Evolutionary conservation across 2,888 invertebrate species (phyloP), one percentile per base, ranked within the genome.

Genomic region (Phasia obesa): DNA sequence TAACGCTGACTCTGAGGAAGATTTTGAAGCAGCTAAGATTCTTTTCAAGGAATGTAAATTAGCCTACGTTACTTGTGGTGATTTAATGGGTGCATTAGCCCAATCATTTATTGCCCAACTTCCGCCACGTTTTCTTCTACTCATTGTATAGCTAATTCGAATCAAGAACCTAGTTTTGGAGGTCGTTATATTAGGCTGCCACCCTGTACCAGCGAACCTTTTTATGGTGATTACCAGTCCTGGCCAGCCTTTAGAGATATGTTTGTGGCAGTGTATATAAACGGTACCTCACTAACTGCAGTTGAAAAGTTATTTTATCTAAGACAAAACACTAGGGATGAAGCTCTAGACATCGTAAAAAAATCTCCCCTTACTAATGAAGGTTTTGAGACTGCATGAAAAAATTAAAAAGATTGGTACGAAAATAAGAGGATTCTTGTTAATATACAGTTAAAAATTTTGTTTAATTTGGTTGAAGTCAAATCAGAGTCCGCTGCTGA

Each of bases 341-440:
- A 55, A 4, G 55, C 55, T 7, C 9, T 27, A n/a, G 15, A 27
- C 4, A 55, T 55, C 7, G 27, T 55, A 0, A 55, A 55, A 27
- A 27, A 55, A 15, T 55, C 55, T n/a, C 31, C 31, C 31, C 19
- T 38, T 11, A 60, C 60, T 6, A 42, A 42, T 11, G 6, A 38
- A 11, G 23, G 42, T 23, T 60, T 42, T 42, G 7, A 35, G 11
- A 19, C 0, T 11, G 57, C 57, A 11, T 57, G 57, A 35, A n/a
- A 57, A 13, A 57, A 57, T 27, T 23, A 27, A 3, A n/a, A 15
- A 4, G 27, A 25, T n/a, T 5, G 6, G 7, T 53, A 25, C 23
- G 53, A 53, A 23, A 53, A 25, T 25, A 53, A 55, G 6, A 6
- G 55, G n/a, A 17, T 55, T 27, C 25, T 59, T 19, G 38, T 59